Conservation (phyloP, 2,113 vertebrate genomes). For the Callionymus lyra region DNA sequence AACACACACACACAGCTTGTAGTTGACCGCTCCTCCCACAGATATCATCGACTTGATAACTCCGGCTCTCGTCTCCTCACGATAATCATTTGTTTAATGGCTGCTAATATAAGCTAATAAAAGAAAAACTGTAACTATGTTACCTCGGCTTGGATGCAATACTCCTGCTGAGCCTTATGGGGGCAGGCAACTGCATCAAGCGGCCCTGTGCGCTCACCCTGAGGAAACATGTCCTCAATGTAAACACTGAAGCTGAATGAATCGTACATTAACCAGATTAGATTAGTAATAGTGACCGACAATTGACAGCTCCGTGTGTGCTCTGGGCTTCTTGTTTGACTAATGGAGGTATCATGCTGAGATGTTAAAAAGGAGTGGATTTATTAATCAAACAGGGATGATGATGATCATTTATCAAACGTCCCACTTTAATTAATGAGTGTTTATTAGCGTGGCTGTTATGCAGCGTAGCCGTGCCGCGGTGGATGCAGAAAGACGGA, state of each 20-base stretch:
- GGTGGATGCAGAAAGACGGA: background rate
- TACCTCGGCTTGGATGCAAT: constrained; percentile 16
- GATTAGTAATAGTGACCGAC: constrained; percentile 1
- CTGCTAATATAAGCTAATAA: background rate
- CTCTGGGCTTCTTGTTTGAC: constrained; percentile 6
- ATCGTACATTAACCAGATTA: constrained; percentile 20
- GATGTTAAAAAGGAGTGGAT: constrained; percentile 10
- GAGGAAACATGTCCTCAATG: constrained; percentile 2
- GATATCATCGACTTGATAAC: too few relatives aligned
- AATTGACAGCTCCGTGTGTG: too few relatives aligned
- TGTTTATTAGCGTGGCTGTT: constrained; percentile 17
- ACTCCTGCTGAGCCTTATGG: constrained; percentile 32
- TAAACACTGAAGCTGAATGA: constrained; percentile 11
- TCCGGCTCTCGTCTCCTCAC: too few relatives aligned
- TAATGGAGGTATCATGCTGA: constrained; percentile 8
- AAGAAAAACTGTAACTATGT: background rate
- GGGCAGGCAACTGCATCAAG: constrained; percentile 46
- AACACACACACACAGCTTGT: too few relatives aligned
- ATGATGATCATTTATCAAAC: constrained; percentile 23
- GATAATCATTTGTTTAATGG: background rate
- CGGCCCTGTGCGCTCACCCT: constrained; percentile 6
- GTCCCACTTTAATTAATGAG: constrained; percentile 16
- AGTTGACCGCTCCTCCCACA: too few relatives aligned
- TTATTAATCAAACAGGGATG: constrained; percentile 27
- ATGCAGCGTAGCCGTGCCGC: constrained; percentile 5